These are phyloP conservation scores for Ophthalmotilapia sp. DNA, from an alignment of 2,113 vertebrate genomes.

Conservation along the genomic window DNA sequence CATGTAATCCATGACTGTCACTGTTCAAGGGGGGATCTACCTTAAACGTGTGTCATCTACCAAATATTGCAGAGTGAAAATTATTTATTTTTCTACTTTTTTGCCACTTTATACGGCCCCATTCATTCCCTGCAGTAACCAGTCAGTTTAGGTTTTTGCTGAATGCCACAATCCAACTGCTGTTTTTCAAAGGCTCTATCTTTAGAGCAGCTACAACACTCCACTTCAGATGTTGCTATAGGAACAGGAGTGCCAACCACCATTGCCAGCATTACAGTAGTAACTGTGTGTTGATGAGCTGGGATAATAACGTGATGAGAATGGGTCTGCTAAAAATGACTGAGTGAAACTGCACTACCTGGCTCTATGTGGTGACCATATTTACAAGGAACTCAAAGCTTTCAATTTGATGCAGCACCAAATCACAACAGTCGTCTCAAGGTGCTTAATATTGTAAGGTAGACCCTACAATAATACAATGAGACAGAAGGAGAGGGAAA, in stretches of 20 bases:
- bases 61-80: background rate
- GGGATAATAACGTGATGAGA: background rate
- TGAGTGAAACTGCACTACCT: background rate
- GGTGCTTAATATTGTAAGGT: background rate
- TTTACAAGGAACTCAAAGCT: background rate
- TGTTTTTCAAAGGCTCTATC: slow-evolving; percentile 54
- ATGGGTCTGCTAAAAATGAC: background rate
- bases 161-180: background rate
- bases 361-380: background rate
- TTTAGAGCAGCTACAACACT: slow-evolving; percentile 55
- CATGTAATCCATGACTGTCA: background rate
- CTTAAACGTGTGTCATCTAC: background rate
- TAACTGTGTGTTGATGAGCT: background rate
- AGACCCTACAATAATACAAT: background rate
- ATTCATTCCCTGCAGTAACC: background rate
- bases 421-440: background rate
- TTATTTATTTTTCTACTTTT: background rate
- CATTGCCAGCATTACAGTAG: background rate
- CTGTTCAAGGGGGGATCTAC: background rate
- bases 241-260: slow-evolving; percentile 48
- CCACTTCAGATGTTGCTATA: slow-evolving; percentile 61
- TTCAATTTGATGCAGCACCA: background rate
- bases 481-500: background rate
- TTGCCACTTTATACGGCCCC: background rate
- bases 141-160: background rate